Evolutionary conservation across 2,888 invertebrate genomes (phyloP).

Genomic region (Tigriopus californicus): DNA sequence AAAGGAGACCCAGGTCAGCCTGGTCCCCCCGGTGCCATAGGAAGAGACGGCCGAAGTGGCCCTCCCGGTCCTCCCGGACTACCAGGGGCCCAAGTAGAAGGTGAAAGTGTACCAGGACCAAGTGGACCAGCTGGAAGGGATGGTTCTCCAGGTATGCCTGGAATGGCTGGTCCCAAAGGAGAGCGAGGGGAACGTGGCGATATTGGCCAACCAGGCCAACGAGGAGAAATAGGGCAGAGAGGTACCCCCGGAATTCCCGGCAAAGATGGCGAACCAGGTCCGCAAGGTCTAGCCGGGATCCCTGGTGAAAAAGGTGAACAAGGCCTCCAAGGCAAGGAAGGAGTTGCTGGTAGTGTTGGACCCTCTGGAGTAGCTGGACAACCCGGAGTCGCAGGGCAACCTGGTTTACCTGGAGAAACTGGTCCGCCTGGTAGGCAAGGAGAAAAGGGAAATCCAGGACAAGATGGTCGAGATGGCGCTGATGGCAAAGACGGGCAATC

Average conservation of each 20-base stretch:
- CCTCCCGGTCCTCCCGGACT: constrained; percentile 50
- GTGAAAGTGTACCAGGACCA: constrained; percentile 28
- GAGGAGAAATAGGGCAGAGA: constrained; percentile 19
- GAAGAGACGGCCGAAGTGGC: constrained; percentile 38
- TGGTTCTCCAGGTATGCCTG: constrained; percentile 29
- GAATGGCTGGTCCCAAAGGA: constrained; percentile 24
- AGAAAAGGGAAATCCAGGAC: constrained; percentile 14
- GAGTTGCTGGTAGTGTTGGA: constrained; percentile 23
- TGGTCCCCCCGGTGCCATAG: constrained; percentile 20
- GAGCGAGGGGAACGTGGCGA: constrained; percentile 13
- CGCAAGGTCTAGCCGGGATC: constrained; percentile 31
- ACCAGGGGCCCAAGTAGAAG: constrained; percentile 36
- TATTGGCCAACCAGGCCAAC: constrained; percentile 3
- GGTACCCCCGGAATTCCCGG: constrained; percentile 25
- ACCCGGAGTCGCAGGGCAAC: constrained; percentile 23
- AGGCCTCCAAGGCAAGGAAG: constrained; percentile 30
- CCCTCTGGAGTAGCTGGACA: constrained; percentile 22
- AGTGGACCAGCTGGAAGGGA: constrained; percentile 33
- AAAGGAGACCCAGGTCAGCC: constrained; percentile 20
- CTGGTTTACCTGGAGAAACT: constrained; percentile 20
- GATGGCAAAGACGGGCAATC: constrained; percentile 15
- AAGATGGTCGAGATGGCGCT: constrained; percentile 15
- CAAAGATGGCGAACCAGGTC: constrained; percentile 32
- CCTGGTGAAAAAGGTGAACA: constrained; percentile 31
- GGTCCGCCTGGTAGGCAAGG: constrained; percentile 20